These are phyloP conservation scores for Trachymyrmex cornetzi DNA, from an alignment of 1,140 invertebrate genomes.

Conservation along the genomic window DNA sequence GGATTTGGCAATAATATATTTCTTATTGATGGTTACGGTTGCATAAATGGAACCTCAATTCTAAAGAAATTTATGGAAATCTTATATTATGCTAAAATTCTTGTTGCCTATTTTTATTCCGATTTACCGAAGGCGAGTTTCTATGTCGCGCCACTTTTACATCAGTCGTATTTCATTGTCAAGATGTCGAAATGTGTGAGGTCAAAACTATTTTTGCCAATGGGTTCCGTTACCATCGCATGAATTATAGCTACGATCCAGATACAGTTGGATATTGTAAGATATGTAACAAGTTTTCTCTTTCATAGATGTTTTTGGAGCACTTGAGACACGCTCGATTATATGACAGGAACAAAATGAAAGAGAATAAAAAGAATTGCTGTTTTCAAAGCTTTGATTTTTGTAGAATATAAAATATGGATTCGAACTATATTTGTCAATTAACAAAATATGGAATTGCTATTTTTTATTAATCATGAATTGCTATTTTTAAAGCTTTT, in stretches of 20 bases:
- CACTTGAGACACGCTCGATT: not conserved
- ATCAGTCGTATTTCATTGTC: constrained; percentile 46
- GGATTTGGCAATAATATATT: not conserved
- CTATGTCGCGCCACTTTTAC: not conserved
- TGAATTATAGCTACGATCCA: not conserved
- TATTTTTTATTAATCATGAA: too few relatives aligned
- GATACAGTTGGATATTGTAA: constrained; percentile 12
- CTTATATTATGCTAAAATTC: constrained; percentile 7
- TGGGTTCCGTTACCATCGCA: not conserved
- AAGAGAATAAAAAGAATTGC: not conserved
- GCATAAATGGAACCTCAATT: not conserved
- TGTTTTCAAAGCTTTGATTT: not conserved
- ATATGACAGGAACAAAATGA: not conserved
- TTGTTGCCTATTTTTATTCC: constrained; percentile 32
- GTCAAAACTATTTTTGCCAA: constrained; percentile 26
- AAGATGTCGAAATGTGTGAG: constrained; percentile 23
- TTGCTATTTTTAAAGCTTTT: not conserved
- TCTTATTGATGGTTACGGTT: not conserved
- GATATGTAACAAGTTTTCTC: constrained; percentile 6
- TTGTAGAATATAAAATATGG: not conserved
- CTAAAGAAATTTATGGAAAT: constrained; percentile 18
- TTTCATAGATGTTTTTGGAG: constrained; percentile 12
- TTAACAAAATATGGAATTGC: too few relatives aligned
- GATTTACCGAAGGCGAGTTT: not conserved
- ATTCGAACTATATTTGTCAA: too few relatives aligned